Base-by-base conservation (phyloP, 2,888 invertebrate genomes). In the Drosophila stalkeri region DNA sequence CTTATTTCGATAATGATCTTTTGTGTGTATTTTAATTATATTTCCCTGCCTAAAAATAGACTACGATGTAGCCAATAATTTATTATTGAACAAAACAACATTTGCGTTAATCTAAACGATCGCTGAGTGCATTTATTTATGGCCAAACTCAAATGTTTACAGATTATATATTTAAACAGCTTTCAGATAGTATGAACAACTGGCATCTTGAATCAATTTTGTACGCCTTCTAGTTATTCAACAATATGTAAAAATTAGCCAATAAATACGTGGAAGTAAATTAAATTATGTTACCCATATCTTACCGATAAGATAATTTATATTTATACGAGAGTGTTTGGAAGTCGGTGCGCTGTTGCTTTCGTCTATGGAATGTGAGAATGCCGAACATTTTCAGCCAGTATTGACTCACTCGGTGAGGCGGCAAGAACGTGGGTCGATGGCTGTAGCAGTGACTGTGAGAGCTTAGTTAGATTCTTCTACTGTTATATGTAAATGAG, bases 391-490 rank as follows among this genome's bases (percentile, higher is more conserved):
- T 54, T 41, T 59, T 44, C 43, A 23, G 65, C 67, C 68, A 83
- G 83, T 88, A 75, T 65, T 78, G 62, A 64, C 62, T 77, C 64
- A 70, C 44, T 47, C 75, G 75, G 57, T 49, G 43, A 55, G 54
- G 35, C 55, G 61, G 44, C 51, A 74, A 49, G 60, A 71, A 4
- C 52, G 39, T 62, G 70, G 41, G 62, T 64, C 63, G 51, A 20
- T 33, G 33, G 39, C 33, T n/a, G 5, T 31, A n/a, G 31, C 60
- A 14, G 51, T 18, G 14, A 14, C 20, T 8, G 35, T 35, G n/a
- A 6, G 39, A 31, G 12, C 59, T 60, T 18, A 44, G 57, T 49
- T 51, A 39, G 35, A 3, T 49, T 49, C n/a, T 1, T 31, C 12
- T 33, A 18, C 33, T 1, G 55, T 43, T 49, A 31, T 20, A 46